Evolutionary conservation across 2,113 vertebrate species (phyloP).

Genomic region (Artemisiospiza belli): DNA sequence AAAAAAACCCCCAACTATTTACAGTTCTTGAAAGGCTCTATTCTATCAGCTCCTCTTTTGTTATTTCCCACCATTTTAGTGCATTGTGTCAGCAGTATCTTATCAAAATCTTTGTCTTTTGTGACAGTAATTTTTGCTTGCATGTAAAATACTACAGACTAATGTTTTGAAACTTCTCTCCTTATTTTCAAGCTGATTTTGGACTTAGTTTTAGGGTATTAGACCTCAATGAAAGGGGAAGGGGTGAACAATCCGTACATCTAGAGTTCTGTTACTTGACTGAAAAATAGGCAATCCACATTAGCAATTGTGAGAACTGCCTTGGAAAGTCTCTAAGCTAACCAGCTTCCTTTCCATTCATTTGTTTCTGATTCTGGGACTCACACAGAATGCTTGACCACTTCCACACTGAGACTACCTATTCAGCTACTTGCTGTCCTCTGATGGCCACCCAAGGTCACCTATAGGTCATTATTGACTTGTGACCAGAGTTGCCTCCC

Average conservation of each 20-base stretch:
- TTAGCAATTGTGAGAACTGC: neutral
- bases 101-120: neutral
- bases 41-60: neutral
- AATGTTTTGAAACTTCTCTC: neutral
- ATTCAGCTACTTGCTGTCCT: neutral
- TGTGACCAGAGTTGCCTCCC: neutral
- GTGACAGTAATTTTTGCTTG: neutral
- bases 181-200: neutral
- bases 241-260: neutral
- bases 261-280: neutral
- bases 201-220: neutral
- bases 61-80: neutral
- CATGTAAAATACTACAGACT: neutral
- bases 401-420: neutral
- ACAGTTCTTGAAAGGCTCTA: neutral
- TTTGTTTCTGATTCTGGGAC: neutral
- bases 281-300: neutral
- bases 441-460: neutral
- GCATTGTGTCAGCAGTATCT: neutral
- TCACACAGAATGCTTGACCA: neutral
- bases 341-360: rapidly evolving
- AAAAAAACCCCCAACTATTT: neutral
- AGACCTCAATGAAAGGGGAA: neutral
- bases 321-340: neutral
- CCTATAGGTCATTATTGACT: neutral